phyloP scores from a whole-genome alignment of 2,888 invertebrate species.

The Clepsis dumicolana region DNA sequence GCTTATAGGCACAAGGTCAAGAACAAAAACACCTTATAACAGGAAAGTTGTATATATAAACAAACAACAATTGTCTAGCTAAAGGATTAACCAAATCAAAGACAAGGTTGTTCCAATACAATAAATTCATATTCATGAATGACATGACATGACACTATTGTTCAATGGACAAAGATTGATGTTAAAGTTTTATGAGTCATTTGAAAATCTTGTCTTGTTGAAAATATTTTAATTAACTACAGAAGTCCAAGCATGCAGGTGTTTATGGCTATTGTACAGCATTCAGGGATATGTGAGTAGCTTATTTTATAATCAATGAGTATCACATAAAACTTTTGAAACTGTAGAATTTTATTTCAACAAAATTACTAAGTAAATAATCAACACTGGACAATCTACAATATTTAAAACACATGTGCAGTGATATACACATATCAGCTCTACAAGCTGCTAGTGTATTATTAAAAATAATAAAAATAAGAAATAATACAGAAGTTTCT shows the following conservation, averaged over 20 bases:
- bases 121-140: constrained; percentile 25
- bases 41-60: background rate
- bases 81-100: constrained; percentile 23
- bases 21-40: background rate
- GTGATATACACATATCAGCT: too few species aligned
- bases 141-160: constrained; percentile 13
- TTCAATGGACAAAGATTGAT: constrained; percentile 24
- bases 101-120: constrained; percentile 8
- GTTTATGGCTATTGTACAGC: background rate
- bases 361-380: too few species aligned
- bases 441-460: too few species aligned
- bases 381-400: too few species aligned
- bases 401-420: too few species aligned
- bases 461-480: too few species aligned
- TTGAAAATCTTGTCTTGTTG: constrained; percentile 4
- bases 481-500: background rate
- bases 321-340: too few species aligned
- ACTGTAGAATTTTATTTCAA: too few species aligned
- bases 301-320: too few species aligned
- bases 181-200: constrained; percentile 11
- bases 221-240: background rate
- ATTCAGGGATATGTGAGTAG: background rate
- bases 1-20: background rate
- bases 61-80: constrained; percentile 5
- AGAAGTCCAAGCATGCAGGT: background rate